Evolutionary conservation across 2,797 vertebrate species (phyloP).

Genomic region (Rallus crepitans): DNA sequence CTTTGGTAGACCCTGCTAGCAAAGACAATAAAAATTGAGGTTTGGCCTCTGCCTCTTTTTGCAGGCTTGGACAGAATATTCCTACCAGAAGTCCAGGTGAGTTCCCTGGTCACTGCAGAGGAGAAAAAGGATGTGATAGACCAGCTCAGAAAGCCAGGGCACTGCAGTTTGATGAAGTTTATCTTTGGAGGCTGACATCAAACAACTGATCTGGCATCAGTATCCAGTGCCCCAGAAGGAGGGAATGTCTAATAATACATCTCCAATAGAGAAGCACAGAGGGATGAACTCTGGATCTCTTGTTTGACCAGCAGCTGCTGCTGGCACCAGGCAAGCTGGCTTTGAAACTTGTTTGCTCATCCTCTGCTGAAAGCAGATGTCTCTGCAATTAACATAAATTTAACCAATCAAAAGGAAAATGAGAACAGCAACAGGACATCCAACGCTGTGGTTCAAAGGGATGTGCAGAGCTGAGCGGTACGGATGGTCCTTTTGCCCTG

Average conservation of each 20-base stretch:
- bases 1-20: not conserved
- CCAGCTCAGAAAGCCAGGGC: not conserved
- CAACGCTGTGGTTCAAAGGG: not conserved
- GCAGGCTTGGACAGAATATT: not conserved
- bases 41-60: not conserved
- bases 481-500: not conserved
- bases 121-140: not conserved
- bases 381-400: not conserved
- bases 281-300: not conserved
- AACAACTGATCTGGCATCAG: not conserved
- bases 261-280: not conserved
- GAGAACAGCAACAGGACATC: not conserved
- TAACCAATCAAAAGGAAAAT: not conserved
- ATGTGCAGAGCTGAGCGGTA: not conserved
- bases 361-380: conserved; percentile 27
- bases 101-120: not conserved
- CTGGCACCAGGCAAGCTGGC: not conserved
- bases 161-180: not conserved
- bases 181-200: not conserved
- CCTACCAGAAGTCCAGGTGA: not conserved
- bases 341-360: not conserved
- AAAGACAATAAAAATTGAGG: not conserved
- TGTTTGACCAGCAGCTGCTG: conserved; percentile 33
- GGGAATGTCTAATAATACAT: not conserved
- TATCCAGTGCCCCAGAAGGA: not conserved